These are phyloP conservation scores for Apamea epomidion DNA, from an alignment of 2,888 invertebrate genomes.

Conservation along the genomic window DNA sequence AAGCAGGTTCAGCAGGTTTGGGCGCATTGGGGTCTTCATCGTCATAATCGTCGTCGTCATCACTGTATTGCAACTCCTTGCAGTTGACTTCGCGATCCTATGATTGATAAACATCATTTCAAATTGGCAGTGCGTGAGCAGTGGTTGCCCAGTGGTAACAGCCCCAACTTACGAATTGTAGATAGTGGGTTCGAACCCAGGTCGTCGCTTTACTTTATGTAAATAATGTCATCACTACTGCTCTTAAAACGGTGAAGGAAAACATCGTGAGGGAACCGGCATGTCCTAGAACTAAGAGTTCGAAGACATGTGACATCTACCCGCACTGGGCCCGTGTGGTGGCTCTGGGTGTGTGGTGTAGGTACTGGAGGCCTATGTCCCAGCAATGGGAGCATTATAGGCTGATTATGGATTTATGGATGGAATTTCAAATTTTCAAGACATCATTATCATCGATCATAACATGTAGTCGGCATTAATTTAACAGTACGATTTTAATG, in stretches of 20 bases:
- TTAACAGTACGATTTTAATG: neutral
- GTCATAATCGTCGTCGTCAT: slow-evolving; percentile 62
- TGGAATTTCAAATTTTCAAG: neutral
- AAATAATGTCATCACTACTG: neutral
- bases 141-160: neutral
- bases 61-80: slow-evolving; percentile 78
- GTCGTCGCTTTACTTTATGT: neutral
- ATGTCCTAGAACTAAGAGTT: too few species aligned
- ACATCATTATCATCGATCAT: neutral
- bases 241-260: neutral
- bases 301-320: too few species aligned
- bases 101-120: neutral
- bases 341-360: too few species aligned
- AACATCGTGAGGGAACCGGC: neutral
- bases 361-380: too few species aligned
- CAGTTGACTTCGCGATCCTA: slow-evolving; percentile 81
- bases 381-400: too few species aligned
- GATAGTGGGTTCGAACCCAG: too few species aligned
- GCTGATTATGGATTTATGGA: neutral
- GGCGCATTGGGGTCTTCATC: slow-evolving; percentile 43
- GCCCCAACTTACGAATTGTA: neutral
- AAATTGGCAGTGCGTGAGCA: neutral
- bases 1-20: neutral
- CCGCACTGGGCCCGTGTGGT: too few species aligned
- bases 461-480: too few species aligned